Conservation (phyloP, 2,888 invertebrate genomes). For the Glaucopsyche alexis region DNA sequence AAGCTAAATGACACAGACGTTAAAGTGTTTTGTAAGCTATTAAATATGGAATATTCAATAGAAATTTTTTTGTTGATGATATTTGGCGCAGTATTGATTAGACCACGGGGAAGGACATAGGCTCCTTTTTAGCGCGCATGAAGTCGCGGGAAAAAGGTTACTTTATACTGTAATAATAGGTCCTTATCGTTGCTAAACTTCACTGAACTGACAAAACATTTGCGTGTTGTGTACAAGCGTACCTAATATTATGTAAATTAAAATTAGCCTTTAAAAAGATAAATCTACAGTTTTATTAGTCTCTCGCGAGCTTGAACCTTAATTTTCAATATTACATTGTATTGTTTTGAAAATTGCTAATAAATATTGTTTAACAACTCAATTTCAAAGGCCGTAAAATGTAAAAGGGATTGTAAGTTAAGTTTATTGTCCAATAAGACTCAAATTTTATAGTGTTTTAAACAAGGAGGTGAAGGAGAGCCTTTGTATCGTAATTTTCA, state of each 20-base stretch:
- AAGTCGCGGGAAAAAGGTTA: no score
- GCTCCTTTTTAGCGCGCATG: no score
- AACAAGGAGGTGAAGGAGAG: neutral
- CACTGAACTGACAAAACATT: no score
- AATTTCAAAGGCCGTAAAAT: slow-evolving; percentile 13
- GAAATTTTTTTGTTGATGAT: no score
- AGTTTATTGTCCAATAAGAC: slow-evolving; percentile 11
- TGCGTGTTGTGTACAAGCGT: no score
- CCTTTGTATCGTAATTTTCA: neutral
- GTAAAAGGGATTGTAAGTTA: slow-evolving; percentile 1
- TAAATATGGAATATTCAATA: no score
- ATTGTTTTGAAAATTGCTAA: slow-evolving; percentile 9
- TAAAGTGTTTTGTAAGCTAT: neutral
- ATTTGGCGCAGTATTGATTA: no score
- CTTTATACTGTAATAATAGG: no score
- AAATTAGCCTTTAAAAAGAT: neutral
- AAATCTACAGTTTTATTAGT: neutral
- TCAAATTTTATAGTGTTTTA: slow-evolving; percentile 6
- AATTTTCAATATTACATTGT: slow-evolving; percentile 10
- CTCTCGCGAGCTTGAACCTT: neutral
- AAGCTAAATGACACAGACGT: neutral
- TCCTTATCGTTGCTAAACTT: no score
- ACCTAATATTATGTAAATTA: no score
- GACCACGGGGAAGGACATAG: no score
- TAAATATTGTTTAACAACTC: slow-evolving; percentile 11